A percentile compares a stretch with the other conserved stretches of the same genome.
Conservation (phyloP, 2,888 invertebrate genomes). For the Eupithecia exiguata region DNA sequence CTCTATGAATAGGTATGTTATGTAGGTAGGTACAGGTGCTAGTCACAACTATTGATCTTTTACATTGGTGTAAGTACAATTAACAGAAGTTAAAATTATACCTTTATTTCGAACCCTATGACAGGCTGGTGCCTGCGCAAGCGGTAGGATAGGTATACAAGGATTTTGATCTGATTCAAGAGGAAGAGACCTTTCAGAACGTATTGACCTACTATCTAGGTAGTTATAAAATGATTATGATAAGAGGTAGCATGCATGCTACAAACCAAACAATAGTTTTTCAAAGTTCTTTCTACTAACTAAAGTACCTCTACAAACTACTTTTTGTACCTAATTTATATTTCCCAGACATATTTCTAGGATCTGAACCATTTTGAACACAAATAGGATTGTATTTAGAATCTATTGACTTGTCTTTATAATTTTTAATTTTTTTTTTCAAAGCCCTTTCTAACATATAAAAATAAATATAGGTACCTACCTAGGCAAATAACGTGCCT, state of each 20-base stretch:
- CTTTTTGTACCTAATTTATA: too few relatives aligned
- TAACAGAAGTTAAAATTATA: neutral
- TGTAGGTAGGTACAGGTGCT: neutral
- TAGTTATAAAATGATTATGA: neutral
- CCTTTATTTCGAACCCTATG: neutral
- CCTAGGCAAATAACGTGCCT: neutral
- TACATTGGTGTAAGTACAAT: neutral
- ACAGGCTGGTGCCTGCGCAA: neutral
- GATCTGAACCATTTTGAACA: neutral
- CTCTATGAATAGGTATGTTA: neutral
- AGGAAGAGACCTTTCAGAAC: neutral
- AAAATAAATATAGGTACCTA: too few relatives aligned
- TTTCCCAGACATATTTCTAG: neutral
- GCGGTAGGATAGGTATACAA: neutral
- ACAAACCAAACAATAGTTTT: too few relatives aligned
- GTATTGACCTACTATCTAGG: neutral
- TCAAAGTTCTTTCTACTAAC: too few relatives aligned
- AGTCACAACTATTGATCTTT: neutral
- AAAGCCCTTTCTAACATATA: too few relatives aligned
- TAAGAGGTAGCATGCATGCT: neutral
- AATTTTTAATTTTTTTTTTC: too few relatives aligned
- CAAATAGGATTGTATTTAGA: neutral
- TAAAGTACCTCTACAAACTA: too few relatives aligned
- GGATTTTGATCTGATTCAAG: neutral
- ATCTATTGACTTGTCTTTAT: neutral